Percentiles rank a stretch among this genome's conserved stretches.
Evolutionary conservation across 2,113 vertebrate species (phyloP).

Genomic region (Gymnogyps californianus): DNA sequence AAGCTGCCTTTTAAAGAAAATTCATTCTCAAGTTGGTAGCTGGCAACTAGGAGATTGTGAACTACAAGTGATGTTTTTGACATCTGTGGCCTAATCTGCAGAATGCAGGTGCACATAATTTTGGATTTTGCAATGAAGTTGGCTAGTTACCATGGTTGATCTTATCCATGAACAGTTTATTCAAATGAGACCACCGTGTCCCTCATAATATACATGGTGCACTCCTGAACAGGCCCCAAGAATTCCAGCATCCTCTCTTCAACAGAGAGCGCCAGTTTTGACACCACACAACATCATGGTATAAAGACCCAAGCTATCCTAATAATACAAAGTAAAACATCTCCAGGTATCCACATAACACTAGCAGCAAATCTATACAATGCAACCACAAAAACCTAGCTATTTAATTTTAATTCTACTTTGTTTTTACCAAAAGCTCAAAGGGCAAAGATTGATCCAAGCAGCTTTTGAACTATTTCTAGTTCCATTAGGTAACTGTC

Average conservation of each 20-base stretch:
- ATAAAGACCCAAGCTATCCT: not conserved
- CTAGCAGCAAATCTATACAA: not conserved
- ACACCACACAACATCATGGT: not conserved
- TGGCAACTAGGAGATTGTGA: not conserved
- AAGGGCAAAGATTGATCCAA: not conserved
- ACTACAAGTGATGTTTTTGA: not conserved
- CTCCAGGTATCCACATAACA: not conserved
- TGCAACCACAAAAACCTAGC: not conserved
- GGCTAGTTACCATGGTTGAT: not conserved
- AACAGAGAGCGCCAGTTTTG: not conserved
- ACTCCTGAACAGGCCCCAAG: not conserved
- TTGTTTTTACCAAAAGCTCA: not conserved
- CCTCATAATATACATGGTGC: not conserved
- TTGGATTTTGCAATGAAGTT: conserved; percentile 15
- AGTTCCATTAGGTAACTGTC: not conserved
- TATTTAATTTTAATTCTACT: not conserved
- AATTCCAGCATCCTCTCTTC: not conserved
- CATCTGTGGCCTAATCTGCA: not conserved
- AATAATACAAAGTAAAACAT: not conserved
- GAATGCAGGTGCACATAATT: conserved; percentile 27
- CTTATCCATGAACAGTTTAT: conserved; percentile 17
- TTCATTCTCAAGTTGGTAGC: not conserved
- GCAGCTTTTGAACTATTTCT: not conserved
- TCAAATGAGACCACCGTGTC: not conserved
- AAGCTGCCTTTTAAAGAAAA: conserved; percentile 3